These are phyloP conservation scores for Sabatieria punctata DNA, from an alignment of 2,888 invertebrate species.

Conservation along the genomic window DNA sequence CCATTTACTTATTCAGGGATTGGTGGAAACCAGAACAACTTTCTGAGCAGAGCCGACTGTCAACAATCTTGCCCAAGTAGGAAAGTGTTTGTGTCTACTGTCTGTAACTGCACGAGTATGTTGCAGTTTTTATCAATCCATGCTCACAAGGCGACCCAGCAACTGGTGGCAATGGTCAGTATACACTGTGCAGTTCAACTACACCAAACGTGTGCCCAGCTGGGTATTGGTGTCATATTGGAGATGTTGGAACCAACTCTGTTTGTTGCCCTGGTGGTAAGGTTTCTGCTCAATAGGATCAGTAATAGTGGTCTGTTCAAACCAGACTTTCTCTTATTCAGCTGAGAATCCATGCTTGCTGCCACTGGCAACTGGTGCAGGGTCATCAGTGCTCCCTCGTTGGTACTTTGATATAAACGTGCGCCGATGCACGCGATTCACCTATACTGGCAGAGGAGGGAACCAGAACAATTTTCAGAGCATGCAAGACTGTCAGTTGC, in stretches of 20 bases:
- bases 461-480: conserved; percentile 9
- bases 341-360: conserved; percentile 9
- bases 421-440: conserved; percentile 7
- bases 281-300: no score
- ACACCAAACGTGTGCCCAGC: conserved; percentile 10
- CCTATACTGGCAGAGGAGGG: conserved; percentile 9
- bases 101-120: no score
- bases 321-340: no score
- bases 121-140: conserved; percentile 20
- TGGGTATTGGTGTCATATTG: conserved; percentile 10
- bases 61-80: conserved; percentile 9
- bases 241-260: background rate
- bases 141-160: conserved; percentile 24
- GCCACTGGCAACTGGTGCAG: conserved; percentile 3
- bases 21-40: conserved; percentile 12
- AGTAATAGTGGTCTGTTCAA: no score
- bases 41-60: conserved; percentile 9
- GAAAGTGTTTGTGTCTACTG: background rate
- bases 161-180: conserved; percentile 9
- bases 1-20: conserved; percentile 9
- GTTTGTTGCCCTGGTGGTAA: conserved; percentile 11
- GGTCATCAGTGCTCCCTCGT: background rate
- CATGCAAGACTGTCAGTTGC: no score
- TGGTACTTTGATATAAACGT: conserved; percentile 5
- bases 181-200: conserved; percentile 5